phyloP scores from a whole-genome alignment of 2,797 vertebrate genomes.

The Syndactyla subalaris region DNA sequence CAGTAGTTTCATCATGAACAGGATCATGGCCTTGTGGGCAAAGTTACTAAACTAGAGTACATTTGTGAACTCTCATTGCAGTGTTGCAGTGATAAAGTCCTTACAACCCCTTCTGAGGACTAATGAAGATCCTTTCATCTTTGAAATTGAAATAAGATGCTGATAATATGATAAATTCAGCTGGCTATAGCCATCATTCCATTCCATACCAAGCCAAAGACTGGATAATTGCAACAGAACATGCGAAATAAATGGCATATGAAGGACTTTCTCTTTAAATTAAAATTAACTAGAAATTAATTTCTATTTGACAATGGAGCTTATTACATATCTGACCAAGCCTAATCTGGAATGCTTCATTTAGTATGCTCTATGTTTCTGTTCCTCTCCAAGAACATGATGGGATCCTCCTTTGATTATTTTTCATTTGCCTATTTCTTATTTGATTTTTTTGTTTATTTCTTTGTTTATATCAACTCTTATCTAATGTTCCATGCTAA shows the following conservation, averaged over 20 bases:
- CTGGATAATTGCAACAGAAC: background rate
- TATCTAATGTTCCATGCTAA: background rate
- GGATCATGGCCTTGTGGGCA: background rate
- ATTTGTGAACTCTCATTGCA: background rate
- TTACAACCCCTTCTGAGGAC: background rate
- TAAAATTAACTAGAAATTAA: background rate
- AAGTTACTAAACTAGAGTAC: background rate
- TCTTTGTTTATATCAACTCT: background rate
- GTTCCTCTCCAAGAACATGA: background rate
- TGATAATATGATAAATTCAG: background rate
- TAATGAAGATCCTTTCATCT: background rate
- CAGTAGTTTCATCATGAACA: background rate
- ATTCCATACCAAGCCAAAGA: background rate
- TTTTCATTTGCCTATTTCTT: background rate
- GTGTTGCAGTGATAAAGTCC: background rate
- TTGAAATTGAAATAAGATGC: background rate
- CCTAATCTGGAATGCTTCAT: background rate
- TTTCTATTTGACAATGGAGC: background rate
- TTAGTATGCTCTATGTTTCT: background rate
- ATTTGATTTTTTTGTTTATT: background rate
- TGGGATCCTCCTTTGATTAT: background rate
- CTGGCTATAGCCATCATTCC: background rate
- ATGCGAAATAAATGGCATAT: background rate
- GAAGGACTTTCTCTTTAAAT: background rate
- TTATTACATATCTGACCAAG: background rate